Conservation (phyloP, 2,797 vertebrate species). For the Allobates femoralis region DNA sequence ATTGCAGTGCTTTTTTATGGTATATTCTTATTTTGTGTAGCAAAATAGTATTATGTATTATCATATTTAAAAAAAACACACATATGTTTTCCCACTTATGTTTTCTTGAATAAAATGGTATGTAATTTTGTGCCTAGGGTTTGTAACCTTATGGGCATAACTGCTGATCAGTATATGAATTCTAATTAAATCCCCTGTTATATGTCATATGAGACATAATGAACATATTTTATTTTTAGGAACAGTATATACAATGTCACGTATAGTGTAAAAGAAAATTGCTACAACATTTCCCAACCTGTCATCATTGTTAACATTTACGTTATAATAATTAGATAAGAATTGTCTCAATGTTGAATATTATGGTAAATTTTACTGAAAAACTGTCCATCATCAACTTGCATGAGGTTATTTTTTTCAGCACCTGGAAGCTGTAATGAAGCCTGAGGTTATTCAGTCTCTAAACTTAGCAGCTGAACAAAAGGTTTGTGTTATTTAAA, state of each 20-base stretch:
- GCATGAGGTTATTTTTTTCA: constrained; percentile 2
- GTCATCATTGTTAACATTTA: background rate
- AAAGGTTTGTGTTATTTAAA: background rate
- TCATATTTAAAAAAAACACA: background rate
- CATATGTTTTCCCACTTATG: background rate
- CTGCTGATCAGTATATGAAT: background rate
- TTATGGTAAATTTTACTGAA: background rate
- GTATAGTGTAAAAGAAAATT: background rate
- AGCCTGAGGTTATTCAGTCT: background rate
- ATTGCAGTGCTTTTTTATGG: too few species aligned
- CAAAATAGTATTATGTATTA: background rate
- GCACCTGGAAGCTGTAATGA: background rate
- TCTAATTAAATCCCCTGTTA: background rate
- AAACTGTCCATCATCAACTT: background rate
- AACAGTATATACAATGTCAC: background rate
- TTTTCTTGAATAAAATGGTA: background rate
- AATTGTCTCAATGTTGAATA: background rate
- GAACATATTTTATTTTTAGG: background rate
- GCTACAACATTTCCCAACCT: background rate
- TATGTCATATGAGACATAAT: background rate
- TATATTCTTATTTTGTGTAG: background rate
- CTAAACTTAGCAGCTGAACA: background rate
- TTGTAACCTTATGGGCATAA: background rate
- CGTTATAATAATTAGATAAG: background rate
- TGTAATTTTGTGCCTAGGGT: background rate